A percentile compares a stretch with the other conserved stretches of the same genome.
These are phyloP conservation scores for Drosophila prostipennis DNA, from an alignment of 2,888 invertebrate species.

Conservation along the genomic window DNA sequence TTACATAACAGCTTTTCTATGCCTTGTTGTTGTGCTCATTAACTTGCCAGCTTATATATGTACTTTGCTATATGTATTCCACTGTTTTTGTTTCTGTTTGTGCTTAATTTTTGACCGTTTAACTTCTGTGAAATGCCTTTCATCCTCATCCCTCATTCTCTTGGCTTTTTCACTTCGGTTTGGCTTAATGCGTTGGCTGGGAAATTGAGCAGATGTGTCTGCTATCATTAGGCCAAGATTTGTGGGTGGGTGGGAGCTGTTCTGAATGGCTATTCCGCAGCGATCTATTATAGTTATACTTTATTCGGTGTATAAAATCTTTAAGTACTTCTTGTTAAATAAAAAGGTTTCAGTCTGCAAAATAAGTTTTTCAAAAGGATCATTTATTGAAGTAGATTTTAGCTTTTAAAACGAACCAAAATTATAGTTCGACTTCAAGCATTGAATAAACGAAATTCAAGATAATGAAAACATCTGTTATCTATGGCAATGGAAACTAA, in stretches of 20 bases:
- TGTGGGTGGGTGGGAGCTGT: constrained; percentile 2
- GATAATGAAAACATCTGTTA: not conserved
- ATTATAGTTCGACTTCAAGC: too few species aligned
- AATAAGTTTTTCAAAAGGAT: too few species aligned
- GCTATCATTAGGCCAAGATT: constrained; percentile 30
- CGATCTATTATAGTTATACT: constrained; percentile 63
- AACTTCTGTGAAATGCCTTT: constrained; percentile 63
- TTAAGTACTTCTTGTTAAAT: not conserved
- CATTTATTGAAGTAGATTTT: too few species aligned
- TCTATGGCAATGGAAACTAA: not conserved
- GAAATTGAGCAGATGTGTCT: constrained; percentile 62
- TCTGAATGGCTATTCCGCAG: constrained; percentile 1
- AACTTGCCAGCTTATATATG: constrained; percentile 62
- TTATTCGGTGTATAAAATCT: constrained; percentile 12
- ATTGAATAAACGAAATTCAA: not conserved
- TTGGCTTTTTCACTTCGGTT: constrained; percentile 19
- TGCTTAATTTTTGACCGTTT: constrained; percentile 72
- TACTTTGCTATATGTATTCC: constrained; percentile 12
- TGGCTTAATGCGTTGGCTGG: constrained; percentile 60
- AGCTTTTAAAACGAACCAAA: too few species aligned
- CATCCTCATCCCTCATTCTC: constrained; percentile 1
- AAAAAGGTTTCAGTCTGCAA: too few species aligned
- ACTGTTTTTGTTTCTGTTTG: constrained; percentile 45
- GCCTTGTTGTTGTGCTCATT: constrained; percentile 63
- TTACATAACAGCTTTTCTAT: constrained; percentile 42